These are phyloP conservation scores for Steromphala cineraria DNA, from an alignment of 2,888 invertebrate genomes.

Conservation along the genomic window DNA sequence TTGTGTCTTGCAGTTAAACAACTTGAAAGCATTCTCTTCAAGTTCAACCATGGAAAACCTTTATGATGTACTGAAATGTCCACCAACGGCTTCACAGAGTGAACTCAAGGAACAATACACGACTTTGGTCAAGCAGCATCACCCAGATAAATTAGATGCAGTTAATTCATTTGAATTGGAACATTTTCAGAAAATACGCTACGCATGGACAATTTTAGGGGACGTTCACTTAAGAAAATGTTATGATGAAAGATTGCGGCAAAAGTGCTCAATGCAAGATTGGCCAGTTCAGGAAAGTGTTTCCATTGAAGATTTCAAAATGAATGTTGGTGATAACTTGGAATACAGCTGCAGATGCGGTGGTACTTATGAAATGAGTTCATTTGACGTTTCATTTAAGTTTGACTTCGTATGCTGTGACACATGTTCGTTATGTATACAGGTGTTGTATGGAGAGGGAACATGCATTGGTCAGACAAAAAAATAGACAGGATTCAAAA, in stretches of 20 bases:
- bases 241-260: conserved; percentile 63
- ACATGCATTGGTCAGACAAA: neutral
- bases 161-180: neutral
- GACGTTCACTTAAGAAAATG: conserved; percentile 52
- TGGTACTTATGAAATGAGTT: conserved; percentile 51
- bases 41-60: conserved; percentile 58
- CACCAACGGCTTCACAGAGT: conserved; percentile 37
- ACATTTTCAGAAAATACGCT: conserved; percentile 51
- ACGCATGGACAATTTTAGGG: conserved; percentile 66
- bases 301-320: conserved; percentile 58
- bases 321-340: conserved; percentile 34
- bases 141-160: conserved; percentile 53
- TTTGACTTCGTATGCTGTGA: conserved; percentile 68
- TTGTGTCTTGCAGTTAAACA: too few relatives aligned
- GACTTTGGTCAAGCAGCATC: conserved; percentile 47
- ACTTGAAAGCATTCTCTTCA: too few relatives aligned
- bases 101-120: conserved; percentile 52
- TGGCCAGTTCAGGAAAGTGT: conserved; percentile 68
- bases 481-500: too few relatives aligned
- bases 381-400: conserved; percentile 50
- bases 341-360: conserved; percentile 65
- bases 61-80: conserved; percentile 49
- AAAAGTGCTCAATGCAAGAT: conserved; percentile 58
- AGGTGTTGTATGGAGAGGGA: conserved; percentile 47
- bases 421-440: conserved; percentile 63